These are phyloP conservation scores for Coluber constrictor DNA, from an alignment of 2,797 vertebrate genomes.

Conservation along the genomic window DNA sequence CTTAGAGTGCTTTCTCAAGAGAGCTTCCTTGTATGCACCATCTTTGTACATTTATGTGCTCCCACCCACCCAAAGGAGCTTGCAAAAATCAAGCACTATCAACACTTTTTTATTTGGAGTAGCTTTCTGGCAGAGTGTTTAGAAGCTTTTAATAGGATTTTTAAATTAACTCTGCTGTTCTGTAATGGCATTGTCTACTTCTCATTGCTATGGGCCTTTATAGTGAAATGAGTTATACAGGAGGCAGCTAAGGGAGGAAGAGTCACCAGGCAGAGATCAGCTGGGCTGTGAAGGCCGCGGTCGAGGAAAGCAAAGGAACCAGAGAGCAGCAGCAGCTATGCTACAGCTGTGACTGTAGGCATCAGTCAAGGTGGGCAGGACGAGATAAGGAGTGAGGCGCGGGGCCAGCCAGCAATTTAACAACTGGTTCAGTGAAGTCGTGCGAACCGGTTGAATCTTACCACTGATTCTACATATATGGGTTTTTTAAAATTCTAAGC, in stretches of 20 bases:
- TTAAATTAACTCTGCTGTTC: background rate
- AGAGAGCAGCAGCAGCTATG: too few species aligned
- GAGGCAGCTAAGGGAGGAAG: too few species aligned
- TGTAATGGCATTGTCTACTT: background rate
- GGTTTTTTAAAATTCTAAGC: background rate
- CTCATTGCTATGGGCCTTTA: background rate
- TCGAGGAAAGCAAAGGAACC: too few species aligned
- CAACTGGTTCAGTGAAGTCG: too few species aligned
- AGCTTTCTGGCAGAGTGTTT: constrained; percentile 15
- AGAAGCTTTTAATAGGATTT: constrained; percentile 28
- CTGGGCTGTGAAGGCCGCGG: too few species aligned
- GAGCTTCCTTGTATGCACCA: background rate
- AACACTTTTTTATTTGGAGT: background rate
- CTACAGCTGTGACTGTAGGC: too few species aligned
- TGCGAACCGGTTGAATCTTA: too few species aligned
- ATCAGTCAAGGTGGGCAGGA: too few species aligned
- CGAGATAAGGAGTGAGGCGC: too few species aligned
- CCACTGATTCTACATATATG: background rate
- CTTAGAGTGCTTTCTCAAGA: background rate
- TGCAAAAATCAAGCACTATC: background rate
- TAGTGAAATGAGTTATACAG: background rate
- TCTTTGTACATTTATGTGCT: background rate
- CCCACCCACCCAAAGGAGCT: background rate
- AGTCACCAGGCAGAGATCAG: too few species aligned
- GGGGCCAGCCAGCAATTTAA: too few species aligned